These are phyloP conservation scores for Pilophorus perplexus DNA, from an alignment of 2,888 invertebrate species.

Conservation along the genomic window DNA sequence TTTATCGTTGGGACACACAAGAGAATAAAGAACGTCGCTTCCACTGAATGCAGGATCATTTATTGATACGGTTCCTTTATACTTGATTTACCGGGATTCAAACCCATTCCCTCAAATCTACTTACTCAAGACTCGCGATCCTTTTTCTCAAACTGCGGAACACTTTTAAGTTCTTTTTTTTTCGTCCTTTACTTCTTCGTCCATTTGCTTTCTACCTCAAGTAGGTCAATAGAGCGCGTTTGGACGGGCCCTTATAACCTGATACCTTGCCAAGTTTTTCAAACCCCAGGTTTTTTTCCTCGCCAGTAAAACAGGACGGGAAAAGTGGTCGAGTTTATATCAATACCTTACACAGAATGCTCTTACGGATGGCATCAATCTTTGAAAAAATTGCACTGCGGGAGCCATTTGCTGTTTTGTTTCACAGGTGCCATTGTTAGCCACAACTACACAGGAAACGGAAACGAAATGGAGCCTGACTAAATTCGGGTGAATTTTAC, in stretches of 20 bases:
- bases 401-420: too few relatives aligned
- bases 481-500: too few relatives aligned
- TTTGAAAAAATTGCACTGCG: too few relatives aligned
- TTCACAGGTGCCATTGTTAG: too few relatives aligned
- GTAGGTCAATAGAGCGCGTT: conserved; percentile 33
- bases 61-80: conserved; percentile 16
- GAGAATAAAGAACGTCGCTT: too few relatives aligned
- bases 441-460: too few relatives aligned
- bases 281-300: not conserved
- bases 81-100: conserved; percentile 13
- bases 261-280: conserved; percentile 35
- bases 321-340: too few relatives aligned
- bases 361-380: too few relatives aligned
- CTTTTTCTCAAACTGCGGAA: conserved; percentile 22
- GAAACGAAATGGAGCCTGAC: too few relatives aligned
- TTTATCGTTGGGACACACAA: too few relatives aligned
- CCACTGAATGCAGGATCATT: too few relatives aligned
- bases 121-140: conserved; percentile 3
- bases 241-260: conserved; percentile 25
- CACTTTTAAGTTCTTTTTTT: conserved; percentile 14
- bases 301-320: not conserved
- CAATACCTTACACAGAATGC: too few relatives aligned
- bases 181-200: not conserved
- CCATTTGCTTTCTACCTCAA: not conserved
- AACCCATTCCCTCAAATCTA: conserved; percentile 11